Evolutionary conservation across 2,797 vertebrate genomes (phyloP).

Genomic region (Phalanger gymnotis): DNA sequence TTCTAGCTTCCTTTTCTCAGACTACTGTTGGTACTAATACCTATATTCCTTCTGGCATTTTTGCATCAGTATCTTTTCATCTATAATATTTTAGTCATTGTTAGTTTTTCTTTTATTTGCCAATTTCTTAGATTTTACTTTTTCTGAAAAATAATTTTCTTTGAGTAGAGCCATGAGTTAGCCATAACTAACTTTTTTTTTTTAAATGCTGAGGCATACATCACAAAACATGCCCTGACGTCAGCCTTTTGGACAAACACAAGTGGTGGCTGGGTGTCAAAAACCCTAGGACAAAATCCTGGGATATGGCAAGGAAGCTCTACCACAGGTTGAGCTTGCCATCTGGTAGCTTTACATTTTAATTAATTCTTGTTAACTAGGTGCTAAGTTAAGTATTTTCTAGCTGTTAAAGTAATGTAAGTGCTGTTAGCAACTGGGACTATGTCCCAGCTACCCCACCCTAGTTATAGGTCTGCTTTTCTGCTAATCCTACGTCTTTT

Average conservation of each 20-base stretch:
- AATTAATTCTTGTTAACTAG: constrained; percentile 3
- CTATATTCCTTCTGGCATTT: background rate
- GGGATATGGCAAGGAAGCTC: background rate
- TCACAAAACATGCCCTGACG: background rate
- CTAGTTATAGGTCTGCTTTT: background rate
- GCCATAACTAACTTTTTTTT: background rate
- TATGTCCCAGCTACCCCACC: background rate
- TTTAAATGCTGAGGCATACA: background rate
- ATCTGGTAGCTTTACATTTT: background rate
- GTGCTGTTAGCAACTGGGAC: background rate
- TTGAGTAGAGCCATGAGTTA: background rate
- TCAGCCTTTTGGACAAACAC: background rate
- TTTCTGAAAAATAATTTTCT: background rate
- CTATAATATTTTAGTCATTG: background rate
- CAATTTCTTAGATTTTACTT: background rate
- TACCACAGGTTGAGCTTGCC: background rate
- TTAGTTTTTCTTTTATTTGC: background rate
- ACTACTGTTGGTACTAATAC: background rate
- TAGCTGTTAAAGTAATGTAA: background rate
- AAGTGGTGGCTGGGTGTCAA: background rate
- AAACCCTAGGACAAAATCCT: background rate
- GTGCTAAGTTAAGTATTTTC: background rate
- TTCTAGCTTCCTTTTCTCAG: background rate
- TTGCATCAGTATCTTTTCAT: background rate
- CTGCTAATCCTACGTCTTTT: background rate